Evolutionary conservation across 92 coral and sea anemone genomes (phyloP).

Genomic region (Hydrozoanthus gracilis): DNA sequence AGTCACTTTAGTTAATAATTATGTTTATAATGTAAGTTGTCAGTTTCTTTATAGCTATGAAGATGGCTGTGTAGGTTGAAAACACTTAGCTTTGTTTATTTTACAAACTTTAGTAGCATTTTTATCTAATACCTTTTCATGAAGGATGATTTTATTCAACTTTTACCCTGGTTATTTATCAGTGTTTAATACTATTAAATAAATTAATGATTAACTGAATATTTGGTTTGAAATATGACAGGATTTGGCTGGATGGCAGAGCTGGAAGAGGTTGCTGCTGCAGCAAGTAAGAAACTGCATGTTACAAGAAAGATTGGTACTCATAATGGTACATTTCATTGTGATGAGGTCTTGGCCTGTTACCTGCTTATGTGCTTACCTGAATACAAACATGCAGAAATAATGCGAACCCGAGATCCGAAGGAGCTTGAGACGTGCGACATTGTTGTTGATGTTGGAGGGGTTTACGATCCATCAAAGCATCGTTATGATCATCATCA

Average conservation of each 20-base stretch:
- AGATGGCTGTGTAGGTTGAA: too few species aligned
- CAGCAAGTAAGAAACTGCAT: conserved; percentile 56
- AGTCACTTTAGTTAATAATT: too few species aligned
- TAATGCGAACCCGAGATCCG: conserved; percentile 86
- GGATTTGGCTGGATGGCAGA: conserved; percentile 33
- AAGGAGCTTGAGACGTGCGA: conserved; percentile 79
- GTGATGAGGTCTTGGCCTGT: conserved; percentile 96
- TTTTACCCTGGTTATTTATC: background rate
- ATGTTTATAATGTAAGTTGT: too few species aligned
- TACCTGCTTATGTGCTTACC: conserved; percentile 85
- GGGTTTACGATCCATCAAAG: conserved; percentile 75
- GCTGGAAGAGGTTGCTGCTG: conserved; percentile 38
- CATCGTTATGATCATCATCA: conserved; percentile 98
- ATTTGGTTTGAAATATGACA: background rate
- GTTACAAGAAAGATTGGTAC: conserved; percentile 81
- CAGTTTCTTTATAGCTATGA: too few species aligned
- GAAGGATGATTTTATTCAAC: too few species aligned
- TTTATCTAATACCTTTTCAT: too few species aligned
- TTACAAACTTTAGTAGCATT: too few species aligned
- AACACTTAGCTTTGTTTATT: too few species aligned
- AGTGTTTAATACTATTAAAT: background rate
- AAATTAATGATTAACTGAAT: too few species aligned
- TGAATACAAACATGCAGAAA: conserved; percentile 84
- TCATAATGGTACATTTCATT: conserved; percentile 95
- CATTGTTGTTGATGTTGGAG: conserved; percentile 97